These are phyloP conservation scores for Empis livida DNA, from an alignment of 2,888 invertebrate species.

Conservation along the genomic window DNA sequence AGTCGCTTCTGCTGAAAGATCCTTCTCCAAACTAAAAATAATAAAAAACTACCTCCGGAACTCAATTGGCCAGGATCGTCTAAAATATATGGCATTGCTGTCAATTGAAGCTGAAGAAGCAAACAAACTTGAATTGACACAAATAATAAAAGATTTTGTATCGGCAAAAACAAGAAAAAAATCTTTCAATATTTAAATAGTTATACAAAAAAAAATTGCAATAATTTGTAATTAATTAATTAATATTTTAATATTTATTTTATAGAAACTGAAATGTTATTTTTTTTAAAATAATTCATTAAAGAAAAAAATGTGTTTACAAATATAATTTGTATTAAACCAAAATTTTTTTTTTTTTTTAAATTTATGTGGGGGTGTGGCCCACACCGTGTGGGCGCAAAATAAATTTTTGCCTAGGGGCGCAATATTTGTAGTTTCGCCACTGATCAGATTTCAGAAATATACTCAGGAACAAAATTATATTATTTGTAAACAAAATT, in stretches of 20 bases:
- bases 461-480: too few relatives aligned
- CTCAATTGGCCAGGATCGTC: neutral
- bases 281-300: neutral
- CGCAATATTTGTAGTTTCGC: neutral
- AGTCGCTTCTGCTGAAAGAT: constrained; percentile 1
- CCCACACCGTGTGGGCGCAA: too few relatives aligned
- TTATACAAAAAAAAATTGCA: neutral
- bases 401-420: neutral
- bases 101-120: constrained; percentile 2
- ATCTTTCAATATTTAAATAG: neutral
- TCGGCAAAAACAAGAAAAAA: constrained; percentile 2
- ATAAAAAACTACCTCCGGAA: constrained; percentile 1
- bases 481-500: too few relatives aligned
- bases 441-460: too few relatives aligned
- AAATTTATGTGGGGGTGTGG: neutral
- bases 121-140: neutral
- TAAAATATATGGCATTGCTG: constrained; percentile 4
- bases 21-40: constrained; percentile 3
- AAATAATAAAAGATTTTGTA: constrained; percentile 1
- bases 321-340: neutral
- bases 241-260: neutral
- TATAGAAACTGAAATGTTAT: neutral
- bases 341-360: neutral
- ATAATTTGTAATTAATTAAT: too few relatives aligned
- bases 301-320: neutral